A percentile compares a stretch with the other conserved stretches of the same genome.
phyloP scores from a whole-genome alignment of 53 echinoderm and acorn worm genomes.

The Pentamera pediparva region DNA sequence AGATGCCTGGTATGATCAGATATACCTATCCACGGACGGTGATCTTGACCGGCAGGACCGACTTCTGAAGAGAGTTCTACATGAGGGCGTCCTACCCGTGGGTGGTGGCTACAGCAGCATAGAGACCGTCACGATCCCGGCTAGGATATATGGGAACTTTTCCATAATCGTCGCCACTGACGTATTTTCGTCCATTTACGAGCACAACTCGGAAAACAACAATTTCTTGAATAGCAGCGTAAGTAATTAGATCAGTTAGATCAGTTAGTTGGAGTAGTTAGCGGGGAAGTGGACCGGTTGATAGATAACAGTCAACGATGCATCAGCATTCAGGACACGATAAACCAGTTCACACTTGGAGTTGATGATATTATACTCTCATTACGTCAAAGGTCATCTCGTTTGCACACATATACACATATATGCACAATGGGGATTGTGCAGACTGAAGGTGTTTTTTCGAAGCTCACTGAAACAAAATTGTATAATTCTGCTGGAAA shows the following conservation, averaged over 20 bases:
- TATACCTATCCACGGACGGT: conserved; percentile 4
- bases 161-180: conserved; percentile 17
- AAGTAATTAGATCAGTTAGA: not conserved
- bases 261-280: no score
- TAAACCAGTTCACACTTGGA: no score
- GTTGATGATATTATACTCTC: no score
- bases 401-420: no score
- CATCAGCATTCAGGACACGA: no score
- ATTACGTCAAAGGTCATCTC: no score
- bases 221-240: not conserved
- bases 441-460: no score
- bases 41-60: conserved; percentile 10
- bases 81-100: not conserved
- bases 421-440: no score
- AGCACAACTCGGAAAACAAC: conserved; percentile 19
- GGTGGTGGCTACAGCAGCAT: conserved; percentile 8
- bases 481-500: no score
- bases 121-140: not conserved
- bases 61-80: not conserved
- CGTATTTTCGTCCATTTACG: not conserved
- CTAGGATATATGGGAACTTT: not conserved
- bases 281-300: no score
- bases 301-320: no score
- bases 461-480: no score
- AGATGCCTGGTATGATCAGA: not conserved